Evolutionary conservation across 1,140 invertebrate genomes (phyloP).

Genomic region (Mactra quadrangularis): DNA sequence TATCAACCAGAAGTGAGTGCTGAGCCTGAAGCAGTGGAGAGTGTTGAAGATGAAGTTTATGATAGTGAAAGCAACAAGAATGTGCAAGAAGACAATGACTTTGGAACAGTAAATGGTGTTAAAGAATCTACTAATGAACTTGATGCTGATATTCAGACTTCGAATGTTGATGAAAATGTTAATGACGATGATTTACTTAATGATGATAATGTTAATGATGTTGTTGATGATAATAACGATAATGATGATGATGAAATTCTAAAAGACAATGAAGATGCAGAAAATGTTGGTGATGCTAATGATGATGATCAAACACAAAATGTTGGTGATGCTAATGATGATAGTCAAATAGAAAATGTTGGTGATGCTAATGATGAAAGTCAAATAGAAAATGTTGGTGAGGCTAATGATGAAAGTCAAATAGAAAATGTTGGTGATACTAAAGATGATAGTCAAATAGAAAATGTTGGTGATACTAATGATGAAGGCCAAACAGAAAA

Average conservation of each 20-base stretch:
- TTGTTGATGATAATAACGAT: slow-evolving; percentile 2
- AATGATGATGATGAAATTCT: not conserved
- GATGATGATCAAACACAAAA: not conserved
- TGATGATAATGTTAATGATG: not conserved
- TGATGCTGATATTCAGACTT: too few relatives aligned
- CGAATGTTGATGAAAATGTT: not conserved
- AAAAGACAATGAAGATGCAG: not conserved
- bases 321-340: too few relatives aligned
- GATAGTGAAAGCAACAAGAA: not conserved
- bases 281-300: not conserved
- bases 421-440: not conserved
- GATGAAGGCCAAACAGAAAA: not conserved
- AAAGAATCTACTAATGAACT: too few relatives aligned
- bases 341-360: too few relatives aligned
- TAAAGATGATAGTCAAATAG: not conserved
- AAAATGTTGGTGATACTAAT: not conserved
- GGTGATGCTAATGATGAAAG: not conserved
- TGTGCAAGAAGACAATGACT: too few relatives aligned
- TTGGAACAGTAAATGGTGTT: not conserved
- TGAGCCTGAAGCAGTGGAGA: not conserved
- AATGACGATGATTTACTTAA: not conserved
- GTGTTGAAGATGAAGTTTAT: not conserved
- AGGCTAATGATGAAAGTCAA: slow-evolving; percentile 1
- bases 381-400: not conserved
- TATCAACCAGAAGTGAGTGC: not conserved